Evolutionary conservation across 1,140 invertebrate genomes (phyloP), one percentile per base, ranked within the genome.

Genomic region (Bilobella aurantiaca): DNA sequence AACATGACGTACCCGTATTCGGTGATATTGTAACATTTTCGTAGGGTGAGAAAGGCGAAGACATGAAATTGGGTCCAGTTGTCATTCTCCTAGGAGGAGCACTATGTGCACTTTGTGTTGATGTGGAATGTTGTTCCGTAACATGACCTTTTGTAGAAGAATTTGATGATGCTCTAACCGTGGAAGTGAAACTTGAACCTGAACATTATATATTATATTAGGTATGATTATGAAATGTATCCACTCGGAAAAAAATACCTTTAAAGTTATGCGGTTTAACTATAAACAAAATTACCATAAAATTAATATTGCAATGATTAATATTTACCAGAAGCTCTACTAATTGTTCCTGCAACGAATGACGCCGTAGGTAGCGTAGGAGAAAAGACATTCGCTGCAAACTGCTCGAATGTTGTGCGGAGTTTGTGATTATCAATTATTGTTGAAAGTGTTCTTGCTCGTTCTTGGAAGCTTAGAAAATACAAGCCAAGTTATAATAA

Each of bases 341-440:
- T 75, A 61, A 28, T 31, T 61, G 74, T 69, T 67, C 76, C 74
- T 42, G 69, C 70, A 60, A 71, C 76, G 73, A 78, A 85, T 3
- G 80, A 77, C 73, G 79, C 81, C 0, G 21, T 77, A 2, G 81
- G 79, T 58, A 84, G 82, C 67, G 87, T 82, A 1, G 91, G 91
- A 69, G 86, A 87, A 76, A 89, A 93, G 53, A 94, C 86, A 75
- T 87, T 85, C 2, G 88, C 84, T 65, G 89, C 85, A 77, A 94
- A 94, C 61, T 92, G 88, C 79, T 97, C 95, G 79, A 95, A 97
- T 27, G 91, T 95, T 58, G 88, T 87, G 46, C 85, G 83, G 75
- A 90, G 87, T 77, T 90, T 91, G 77, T 96, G 90, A 74, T 93
- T 87, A 66, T 85, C 83, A 63, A 93, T 87, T n/a, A 96, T 87